These are phyloP conservation scores for Ethmia dodecea DNA, from an alignment of 2,888 invertebrate genomes.

Conservation along the genomic window DNA sequence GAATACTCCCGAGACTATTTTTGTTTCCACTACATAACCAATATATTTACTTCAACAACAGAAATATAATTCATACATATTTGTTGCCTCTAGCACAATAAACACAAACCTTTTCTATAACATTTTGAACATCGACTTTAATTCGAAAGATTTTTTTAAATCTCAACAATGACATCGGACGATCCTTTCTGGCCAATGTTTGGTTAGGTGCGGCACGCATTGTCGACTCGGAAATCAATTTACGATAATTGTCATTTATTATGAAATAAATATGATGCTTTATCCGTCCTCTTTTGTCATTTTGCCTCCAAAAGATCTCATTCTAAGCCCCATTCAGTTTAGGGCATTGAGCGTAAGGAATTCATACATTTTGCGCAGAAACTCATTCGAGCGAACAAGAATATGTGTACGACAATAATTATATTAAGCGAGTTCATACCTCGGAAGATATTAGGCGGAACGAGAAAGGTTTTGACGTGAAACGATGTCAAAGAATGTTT, in stretches of 20 bases:
- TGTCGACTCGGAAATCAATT: slow-evolving; percentile 70
- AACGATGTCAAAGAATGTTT: slow-evolving; percentile 58
- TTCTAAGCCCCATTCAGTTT: slow-evolving; percentile 41
- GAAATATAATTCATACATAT: slow-evolving; percentile 41
- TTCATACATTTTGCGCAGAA: slow-evolving; percentile 63
- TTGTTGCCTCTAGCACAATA: slow-evolving; percentile 58
- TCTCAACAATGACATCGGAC: slow-evolving; percentile 60
- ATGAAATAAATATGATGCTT: slow-evolving; percentile 76
- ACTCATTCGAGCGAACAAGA: slow-evolving; percentile 43
- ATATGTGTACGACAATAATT: slow-evolving; percentile 63
- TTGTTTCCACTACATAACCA: not conserved
- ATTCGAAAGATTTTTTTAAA: slow-evolving; percentile 40
- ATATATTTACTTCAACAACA: slow-evolving; percentile 31
- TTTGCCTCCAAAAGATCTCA: slow-evolving; percentile 40
- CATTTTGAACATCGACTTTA: slow-evolving; percentile 26
- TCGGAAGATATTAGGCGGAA: slow-evolving; percentile 63
- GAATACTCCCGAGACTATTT: no score
- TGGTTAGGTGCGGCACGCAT: slow-evolving; percentile 80
- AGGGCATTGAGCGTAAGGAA: slow-evolving; percentile 53
- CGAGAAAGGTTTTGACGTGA: slow-evolving; percentile 43
- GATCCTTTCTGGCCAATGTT: slow-evolving; percentile 80
- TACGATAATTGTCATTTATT: slow-evolving; percentile 77
- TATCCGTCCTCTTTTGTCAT: slow-evolving; percentile 46
- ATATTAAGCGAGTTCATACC: slow-evolving; percentile 48
- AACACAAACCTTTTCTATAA: slow-evolving; percentile 49